Evolutionary conservation across 2,888 invertebrate species (phyloP), one percentile per base, ranked within the genome.

Genomic region (Eupithecia dodoneata): DNA sequence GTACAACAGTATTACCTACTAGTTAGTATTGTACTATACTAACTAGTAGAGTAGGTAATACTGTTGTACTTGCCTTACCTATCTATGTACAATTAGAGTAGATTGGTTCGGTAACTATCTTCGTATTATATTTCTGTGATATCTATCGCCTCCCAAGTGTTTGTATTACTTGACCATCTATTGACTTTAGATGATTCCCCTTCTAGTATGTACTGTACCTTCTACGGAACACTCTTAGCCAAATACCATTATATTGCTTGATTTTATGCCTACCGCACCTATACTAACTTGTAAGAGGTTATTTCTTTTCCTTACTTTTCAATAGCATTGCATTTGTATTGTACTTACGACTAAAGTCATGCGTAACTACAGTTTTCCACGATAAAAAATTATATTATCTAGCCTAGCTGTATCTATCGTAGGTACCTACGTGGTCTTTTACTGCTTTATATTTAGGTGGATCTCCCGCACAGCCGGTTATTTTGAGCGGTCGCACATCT

Each of bases 401-500:
- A 63, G 63, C 63, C 63, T 30, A 63, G 63, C 63, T 30, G 30
- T 59, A 63, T 18, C 63, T 30, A 63, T 30, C 55, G 9, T 9
- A 4, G 7, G 44, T n/a, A 10, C 30, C 18, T 30, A 3, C 42
- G 67, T 45, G 44, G 44, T 69, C 67, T 44, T n/a, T 45, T n/a
- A n/a, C 67, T 10, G 67, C 83, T 90, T 89, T 92, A 91, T 90
- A 91, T 91, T 88, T 86, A 82, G 80, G 76, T 66, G 79, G 88
- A 88, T 87, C 82, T 87, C 88, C 86, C 87, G 84, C 87, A 87
- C 86, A 83, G 83, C 77, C 80, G 84, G 89, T 86, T 94, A 94
- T 94, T 94, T 94, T 83, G 84, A 90, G 92, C 90, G 82, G 89
- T 85, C 87, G 88, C 87, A 87, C 89, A 87, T 89, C 87, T 89